phyloP scores from a whole-genome alignment of 2,797 vertebrate genomes.

The Fistularia commersonii region DNA sequence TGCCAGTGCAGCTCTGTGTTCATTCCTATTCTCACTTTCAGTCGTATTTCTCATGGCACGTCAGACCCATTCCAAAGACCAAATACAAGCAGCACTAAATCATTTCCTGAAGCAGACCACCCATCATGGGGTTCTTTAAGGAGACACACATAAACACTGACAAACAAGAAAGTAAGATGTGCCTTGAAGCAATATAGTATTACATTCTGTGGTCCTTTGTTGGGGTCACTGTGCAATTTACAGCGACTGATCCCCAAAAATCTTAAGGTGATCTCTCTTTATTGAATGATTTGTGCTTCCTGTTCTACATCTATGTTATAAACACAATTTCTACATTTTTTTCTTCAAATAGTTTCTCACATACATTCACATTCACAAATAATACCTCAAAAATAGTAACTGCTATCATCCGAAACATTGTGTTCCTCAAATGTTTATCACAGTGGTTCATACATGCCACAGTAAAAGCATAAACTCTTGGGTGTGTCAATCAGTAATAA shows the following conservation, averaged over 20 bases:
- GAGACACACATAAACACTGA: slow-evolving; percentile 21
- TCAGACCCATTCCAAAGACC: slow-evolving; percentile 17
- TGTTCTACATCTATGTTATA: too few relatives aligned
- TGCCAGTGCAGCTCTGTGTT: slow-evolving; percentile 22
- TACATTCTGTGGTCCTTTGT: too few relatives aligned
- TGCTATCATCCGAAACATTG: not conserved
- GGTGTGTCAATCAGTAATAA: slow-evolving; percentile 46
- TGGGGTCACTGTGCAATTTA: too few relatives aligned
- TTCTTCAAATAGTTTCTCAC: too few relatives aligned
- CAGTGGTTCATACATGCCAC: slow-evolving; percentile 4
- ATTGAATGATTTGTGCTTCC: too few relatives aligned
- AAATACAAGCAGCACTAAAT: slow-evolving; percentile 49
- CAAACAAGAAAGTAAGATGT: slow-evolving; percentile 5
- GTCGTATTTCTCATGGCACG: slow-evolving; percentile 36
- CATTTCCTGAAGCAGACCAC: slow-evolving; percentile 52
- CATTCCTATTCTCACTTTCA: slow-evolving; percentile 15
- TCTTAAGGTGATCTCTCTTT: too few relatives aligned
- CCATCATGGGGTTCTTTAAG: slow-evolving; percentile 16
- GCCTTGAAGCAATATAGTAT: not conserved
- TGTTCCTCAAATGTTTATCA: slow-evolving; percentile 19
- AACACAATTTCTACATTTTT: too few relatives aligned
- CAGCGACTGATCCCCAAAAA: too few relatives aligned
- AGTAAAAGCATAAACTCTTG: slow-evolving; percentile 39
- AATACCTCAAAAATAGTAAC: not conserved
- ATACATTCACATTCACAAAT: too few relatives aligned